Evolutionary conservation across 2,113 vertebrate genomes (phyloP).

Genomic region (Chlamydotis undulata): DNA sequence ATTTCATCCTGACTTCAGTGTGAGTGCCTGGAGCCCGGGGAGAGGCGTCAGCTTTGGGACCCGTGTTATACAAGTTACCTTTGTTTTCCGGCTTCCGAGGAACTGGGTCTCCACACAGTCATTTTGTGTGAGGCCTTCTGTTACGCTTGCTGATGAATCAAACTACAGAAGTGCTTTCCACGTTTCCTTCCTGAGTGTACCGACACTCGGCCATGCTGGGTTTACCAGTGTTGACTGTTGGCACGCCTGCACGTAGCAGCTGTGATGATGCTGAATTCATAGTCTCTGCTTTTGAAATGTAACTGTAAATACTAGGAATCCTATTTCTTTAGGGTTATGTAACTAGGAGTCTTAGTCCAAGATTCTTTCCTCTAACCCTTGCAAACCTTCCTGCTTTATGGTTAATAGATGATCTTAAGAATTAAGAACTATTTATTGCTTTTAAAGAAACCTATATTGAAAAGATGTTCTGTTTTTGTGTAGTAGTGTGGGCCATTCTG

Average conservation of each 20-base stretch:
- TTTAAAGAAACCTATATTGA: constrained; percentile 78
- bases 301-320: constrained; percentile 55
- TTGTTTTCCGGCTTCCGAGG: not conserved
- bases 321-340: constrained; percentile 53
- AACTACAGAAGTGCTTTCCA: not conserved
- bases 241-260: not conserved
- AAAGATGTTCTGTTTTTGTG: constrained; percentile 62
- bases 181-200: not conserved
- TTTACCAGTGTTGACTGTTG: not conserved
- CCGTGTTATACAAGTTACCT: not conserved
- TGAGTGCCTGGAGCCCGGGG: not conserved
- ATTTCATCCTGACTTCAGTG: constrained; percentile 16
- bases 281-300: constrained; percentile 23
- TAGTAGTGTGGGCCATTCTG: constrained; percentile 37
- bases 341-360: constrained; percentile 49
- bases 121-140: not conserved
- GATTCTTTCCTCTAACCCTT: constrained; percentile 41
- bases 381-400: constrained; percentile 67
- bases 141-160: not conserved
- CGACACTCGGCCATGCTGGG: not conserved
- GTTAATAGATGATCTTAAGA: constrained; percentile 66
- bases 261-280: constrained; percentile 37
- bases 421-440: constrained; percentile 80
- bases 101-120: not conserved
- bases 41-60: not conserved